Evolutionary conservation across 2,113 vertebrate species (phyloP), one percentile per base, ranked within the genome.

Genomic region (Jacana jacana): DNA sequence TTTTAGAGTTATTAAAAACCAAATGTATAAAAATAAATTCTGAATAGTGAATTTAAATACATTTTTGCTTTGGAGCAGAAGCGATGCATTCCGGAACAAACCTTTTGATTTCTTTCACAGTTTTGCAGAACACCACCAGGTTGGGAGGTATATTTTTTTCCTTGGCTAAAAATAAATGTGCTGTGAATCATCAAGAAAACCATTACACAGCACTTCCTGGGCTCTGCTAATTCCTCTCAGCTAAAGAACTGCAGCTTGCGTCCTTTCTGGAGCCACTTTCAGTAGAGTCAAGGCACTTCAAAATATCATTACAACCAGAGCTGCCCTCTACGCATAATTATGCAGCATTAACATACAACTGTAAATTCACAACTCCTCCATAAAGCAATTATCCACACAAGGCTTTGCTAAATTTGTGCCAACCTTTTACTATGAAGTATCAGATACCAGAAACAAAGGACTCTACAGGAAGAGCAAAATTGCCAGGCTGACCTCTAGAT

Each of bases 171-270:
- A 95, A 88, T 88, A 90, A 87, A 49, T 4, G 9, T 37, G 37
- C 75, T 65, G 25, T 79, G 89, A 93, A 85, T 92, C 86, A 95
- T 79, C 69, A 84, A 85, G 48, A 86, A 95, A 94, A 92, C 20
- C 52, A 61, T 87, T 89, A 91, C 66, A 79, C 52, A 87, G 95
- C 78, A 72, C 35, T 85, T 94, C 61, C 84, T 64, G 44, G 72
- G 48, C 46, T 77, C 80, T 44, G 10, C 5, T 66, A 70, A 75
- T 33, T 23, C 35, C 52, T 58, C 27, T 80, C 72, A 81, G 51
- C 28, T 8, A 40, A n/a, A 86, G 63, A 85, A 70, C 7, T 55
- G 55, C 61, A 84, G 39, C 31, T 71, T 77, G 57, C 57, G 30
- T 78, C 54, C 58, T 49, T 75, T 73, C 75, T 84, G 49, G 9